Evolutionary conservation across 2,113 vertebrate genomes (phyloP).

Genomic region (Equus quagga): DNA sequence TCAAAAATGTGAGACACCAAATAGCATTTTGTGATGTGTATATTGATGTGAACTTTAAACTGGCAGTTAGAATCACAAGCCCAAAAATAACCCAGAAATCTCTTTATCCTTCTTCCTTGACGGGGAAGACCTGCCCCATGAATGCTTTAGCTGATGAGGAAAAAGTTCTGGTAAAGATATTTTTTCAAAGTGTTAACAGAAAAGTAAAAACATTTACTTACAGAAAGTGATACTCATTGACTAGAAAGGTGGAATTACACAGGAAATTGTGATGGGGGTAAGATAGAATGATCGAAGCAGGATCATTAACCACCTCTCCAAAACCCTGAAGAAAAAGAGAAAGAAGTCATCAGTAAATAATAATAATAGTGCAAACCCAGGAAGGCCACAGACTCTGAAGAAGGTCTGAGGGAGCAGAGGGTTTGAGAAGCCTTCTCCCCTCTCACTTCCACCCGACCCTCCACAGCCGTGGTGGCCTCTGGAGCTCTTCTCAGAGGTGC

Average conservation of each 20-base stretch:
- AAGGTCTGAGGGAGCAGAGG: neutral
- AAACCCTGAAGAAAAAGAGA: neutral
- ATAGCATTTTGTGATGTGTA: neutral
- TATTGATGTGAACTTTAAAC: neutral
- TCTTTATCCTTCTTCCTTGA: neutral
- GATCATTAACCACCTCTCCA: neutral
- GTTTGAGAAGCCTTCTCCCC: neutral
- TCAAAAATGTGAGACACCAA: constrained; percentile 7
- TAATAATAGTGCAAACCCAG: neutral
- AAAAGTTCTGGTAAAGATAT: neutral
- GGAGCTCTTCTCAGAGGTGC: neutral
- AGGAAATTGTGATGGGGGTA: neutral
- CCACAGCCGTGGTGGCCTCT: accelerated
- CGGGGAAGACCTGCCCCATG: neutral
- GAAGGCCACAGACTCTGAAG: neutral
- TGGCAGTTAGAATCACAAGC: neutral
- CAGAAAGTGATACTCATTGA: neutral
- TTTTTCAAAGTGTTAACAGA: constrained; percentile 9
- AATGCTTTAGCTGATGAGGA: neutral
- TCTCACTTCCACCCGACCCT: neutral
- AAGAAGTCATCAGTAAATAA: neutral
- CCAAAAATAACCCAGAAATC: neutral
- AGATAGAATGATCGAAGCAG: neutral
- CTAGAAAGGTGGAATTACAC: neutral
- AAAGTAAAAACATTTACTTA: constrained; percentile 23